Evolutionary conservation across 2,113 vertebrate species (phyloP).

Genomic region (Baryphthengus martii): DNA sequence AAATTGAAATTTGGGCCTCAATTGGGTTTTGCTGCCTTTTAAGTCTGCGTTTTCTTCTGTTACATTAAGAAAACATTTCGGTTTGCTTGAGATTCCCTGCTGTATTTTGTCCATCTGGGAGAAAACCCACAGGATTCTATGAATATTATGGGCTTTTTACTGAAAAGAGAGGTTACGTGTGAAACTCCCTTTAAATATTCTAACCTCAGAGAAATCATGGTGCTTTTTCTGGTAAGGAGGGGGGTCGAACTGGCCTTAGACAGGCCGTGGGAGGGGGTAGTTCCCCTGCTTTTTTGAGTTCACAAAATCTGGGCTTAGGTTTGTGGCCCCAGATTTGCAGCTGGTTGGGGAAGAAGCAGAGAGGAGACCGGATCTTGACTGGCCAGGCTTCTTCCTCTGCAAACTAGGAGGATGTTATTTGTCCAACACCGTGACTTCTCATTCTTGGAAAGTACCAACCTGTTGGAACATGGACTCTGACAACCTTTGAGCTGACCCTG

Average conservation of each 20-base stretch:
- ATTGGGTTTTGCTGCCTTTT: slow-evolving; percentile 13
- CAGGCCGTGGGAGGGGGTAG: neutral
- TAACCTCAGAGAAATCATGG: neutral
- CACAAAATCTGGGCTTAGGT: neutral
- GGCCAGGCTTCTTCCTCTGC: neutral
- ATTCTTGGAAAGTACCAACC: neutral
- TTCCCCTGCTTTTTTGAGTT: neutral
- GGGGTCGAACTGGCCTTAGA: neutral
- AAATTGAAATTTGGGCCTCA: slow-evolving; percentile 22
- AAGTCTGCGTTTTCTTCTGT: neutral
- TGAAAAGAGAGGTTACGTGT: neutral
- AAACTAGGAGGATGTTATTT: neutral
- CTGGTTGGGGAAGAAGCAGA: neutral
- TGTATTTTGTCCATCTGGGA: slow-evolving; percentile 7
- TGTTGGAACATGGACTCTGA: neutral
- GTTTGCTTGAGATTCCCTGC: neutral
- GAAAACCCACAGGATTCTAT: neutral
- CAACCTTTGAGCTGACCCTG: neutral
- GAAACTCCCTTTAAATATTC: neutral
- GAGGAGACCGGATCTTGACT: neutral
- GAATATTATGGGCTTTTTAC: neutral
- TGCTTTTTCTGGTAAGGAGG: neutral
- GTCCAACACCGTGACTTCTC: neutral
- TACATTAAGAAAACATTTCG: neutral
- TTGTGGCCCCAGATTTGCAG: neutral